These are phyloP conservation scores for Tetranychus piercei DNA, from an alignment of 2,888 invertebrate species.

Conservation along the genomic window DNA sequence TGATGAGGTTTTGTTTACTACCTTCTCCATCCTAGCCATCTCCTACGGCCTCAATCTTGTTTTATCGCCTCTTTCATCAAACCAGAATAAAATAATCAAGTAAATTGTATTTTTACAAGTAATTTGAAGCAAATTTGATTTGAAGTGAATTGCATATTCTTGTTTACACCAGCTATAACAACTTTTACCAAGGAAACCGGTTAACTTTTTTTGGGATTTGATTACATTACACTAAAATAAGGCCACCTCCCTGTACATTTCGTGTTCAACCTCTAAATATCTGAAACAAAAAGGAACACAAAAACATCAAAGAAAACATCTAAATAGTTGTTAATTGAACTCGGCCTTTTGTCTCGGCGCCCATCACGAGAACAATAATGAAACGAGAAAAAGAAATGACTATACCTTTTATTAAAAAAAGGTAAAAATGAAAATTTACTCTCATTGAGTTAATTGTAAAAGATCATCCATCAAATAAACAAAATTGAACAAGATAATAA, in stretches of 20 bases:
- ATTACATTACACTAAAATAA: not conserved
- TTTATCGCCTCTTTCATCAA: not conserved
- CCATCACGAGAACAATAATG: not conserved
- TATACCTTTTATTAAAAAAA: too few relatives aligned
- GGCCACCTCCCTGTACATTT: slow-evolving; percentile 1
- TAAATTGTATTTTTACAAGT: not conserved
- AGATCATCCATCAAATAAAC: too few relatives aligned
- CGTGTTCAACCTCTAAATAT: not conserved
- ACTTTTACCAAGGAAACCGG: not conserved
- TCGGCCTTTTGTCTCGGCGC: not conserved
- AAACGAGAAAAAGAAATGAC: not conserved
- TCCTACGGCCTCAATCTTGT: not conserved
- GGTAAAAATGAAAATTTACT: too few relatives aligned
- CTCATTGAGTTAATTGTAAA: too few relatives aligned
- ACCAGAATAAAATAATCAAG: not conserved
- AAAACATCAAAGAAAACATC: not conserved
- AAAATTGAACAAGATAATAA: too few relatives aligned
- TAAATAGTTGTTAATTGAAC: not conserved
- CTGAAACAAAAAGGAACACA: not conserved
- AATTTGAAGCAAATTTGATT: too few relatives aligned
- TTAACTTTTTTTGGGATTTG: not conserved
- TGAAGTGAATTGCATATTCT: not conserved
- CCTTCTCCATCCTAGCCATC: not conserved
- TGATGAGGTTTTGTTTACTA: not conserved
- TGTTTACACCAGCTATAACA: not conserved